Evolutionary conservation across 2,113 vertebrate species (phyloP).

Genomic region (Piprites chloris): DNA sequence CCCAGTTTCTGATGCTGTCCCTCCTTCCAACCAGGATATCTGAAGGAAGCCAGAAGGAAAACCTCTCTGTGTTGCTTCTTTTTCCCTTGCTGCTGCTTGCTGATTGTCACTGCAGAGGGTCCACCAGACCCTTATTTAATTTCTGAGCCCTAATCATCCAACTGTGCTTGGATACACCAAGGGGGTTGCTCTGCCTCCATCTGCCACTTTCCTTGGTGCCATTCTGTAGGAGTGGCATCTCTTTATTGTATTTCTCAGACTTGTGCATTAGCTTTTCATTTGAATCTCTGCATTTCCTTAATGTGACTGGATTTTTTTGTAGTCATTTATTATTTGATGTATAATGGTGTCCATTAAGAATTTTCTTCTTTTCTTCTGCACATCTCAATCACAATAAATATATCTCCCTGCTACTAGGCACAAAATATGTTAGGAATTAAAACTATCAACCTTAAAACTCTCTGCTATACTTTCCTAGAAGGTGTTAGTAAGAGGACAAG

Average conservation of each 20-base stretch:
- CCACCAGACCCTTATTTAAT: background rate
- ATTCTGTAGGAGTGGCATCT: background rate
- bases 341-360: background rate
- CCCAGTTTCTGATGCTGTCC: background rate
- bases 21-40: background rate
- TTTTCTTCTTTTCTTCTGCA: background rate
- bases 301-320: background rate
- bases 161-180: background rate
- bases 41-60: background rate
- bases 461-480: background rate
- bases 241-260: background rate
- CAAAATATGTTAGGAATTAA: background rate
- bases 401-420: background rate
- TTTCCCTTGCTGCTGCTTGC: background rate
- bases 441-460: background rate
- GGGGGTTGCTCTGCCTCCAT: background rate
- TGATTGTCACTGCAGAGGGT: background rate
- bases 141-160: background rate
- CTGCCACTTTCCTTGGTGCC: background rate
- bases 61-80: background rate
- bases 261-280: background rate
- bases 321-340: background rate
- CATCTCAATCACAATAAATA: background rate
- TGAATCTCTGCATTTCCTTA: background rate
- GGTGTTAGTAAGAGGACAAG: background rate